Conservation (phyloP, 2,888 invertebrate genomes). For the Drosophila stalkeri region DNA sequence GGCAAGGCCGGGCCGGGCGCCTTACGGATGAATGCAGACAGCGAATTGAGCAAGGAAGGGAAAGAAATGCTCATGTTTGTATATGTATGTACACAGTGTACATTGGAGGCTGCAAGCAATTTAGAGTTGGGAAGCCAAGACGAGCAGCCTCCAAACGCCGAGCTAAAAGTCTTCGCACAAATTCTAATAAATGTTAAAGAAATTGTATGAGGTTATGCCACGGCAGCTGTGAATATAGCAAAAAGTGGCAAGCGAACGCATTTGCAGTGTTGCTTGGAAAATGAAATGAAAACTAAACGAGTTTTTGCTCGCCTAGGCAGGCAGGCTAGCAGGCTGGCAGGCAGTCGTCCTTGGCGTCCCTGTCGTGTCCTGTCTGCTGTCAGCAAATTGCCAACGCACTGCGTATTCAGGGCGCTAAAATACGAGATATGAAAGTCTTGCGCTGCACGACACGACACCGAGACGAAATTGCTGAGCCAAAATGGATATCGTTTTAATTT, state of each 20-base stretch:
- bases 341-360: constrained; percentile 5
- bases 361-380: constrained; percentile 54
- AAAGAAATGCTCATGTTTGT: constrained; percentile 49
- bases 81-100: constrained; percentile 61
- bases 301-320: constrained; percentile 55
- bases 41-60: constrained; percentile 25
- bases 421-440: constrained; percentile 44
- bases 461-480: constrained; percentile 71
- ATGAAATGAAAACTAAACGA: constrained; percentile 80
- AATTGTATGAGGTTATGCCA: constrained; percentile 76
- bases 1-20: constrained; percentile 16
- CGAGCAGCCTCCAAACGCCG: constrained; percentile 29
- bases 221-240: constrained; percentile 72
- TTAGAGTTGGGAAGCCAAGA: constrained; percentile 49
- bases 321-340: constrained; percentile 6
- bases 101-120: constrained; percentile 51
- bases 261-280: constrained; percentile 59
- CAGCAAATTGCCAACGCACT: constrained; percentile 77
- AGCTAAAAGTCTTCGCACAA: constrained; percentile 59
- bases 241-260: constrained; percentile 73
- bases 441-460: constrained; percentile 30
- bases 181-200: constrained; percentile 78
- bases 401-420: constrained; percentile 50
- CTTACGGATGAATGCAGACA: constrained; percentile 44
- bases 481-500: constrained; percentile 78